Base-by-base conservation (phyloP, 2,113 vertebrate species). In the Phainopepla nitens region DNA sequence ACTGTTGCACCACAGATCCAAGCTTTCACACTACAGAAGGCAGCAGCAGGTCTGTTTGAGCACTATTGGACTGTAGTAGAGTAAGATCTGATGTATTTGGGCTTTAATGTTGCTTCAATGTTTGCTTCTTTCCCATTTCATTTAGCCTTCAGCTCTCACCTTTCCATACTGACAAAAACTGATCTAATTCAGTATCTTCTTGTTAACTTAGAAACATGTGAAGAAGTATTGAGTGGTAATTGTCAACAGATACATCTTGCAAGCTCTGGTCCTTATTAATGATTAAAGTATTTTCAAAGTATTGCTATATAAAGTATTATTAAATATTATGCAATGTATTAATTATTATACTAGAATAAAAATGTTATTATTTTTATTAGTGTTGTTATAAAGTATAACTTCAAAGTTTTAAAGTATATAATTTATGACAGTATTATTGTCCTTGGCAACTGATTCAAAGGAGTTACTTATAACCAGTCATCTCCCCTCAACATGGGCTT, bases 1-100 rank as follows among this genome's bases (percentile, higher is more conserved):
- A 97, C 98, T 86, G 97, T 98, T 76, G 97, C 98, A 8, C 99
- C 99, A 24, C 99, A 99, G 95, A 99, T 99, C 93, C 99, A 99
- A 96, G 98, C 98, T 82, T 98, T 99, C 87, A 99, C 98, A 13
- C 98, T 99, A 47, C 99, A 99, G 96, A 99, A 99, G 85, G 99
- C 99, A 87, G 99, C 99, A 36, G 98, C 99, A 98, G 99, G 99
- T 99, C 97, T 91, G 98, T 98, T 96, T 91, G 92, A 79, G 94
- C 17, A 12, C 47, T 71, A 0, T 8, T 77, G 73, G 56, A 31
- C 29, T 87, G 29, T 41, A 64, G 33, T 47, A 41, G 22, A 53
- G 39, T 82, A 80, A 68, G 58, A n/a, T 47, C 72, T 79, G 5
- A 3, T 53, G 1, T 20, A 4, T 77, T 1, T 83, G 0, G 9